Evolutionary conservation across 2,888 invertebrate genomes (phyloP), one percentile per base, ranked within the genome.

Genomic region (Eupithecia centaureata): DNA sequence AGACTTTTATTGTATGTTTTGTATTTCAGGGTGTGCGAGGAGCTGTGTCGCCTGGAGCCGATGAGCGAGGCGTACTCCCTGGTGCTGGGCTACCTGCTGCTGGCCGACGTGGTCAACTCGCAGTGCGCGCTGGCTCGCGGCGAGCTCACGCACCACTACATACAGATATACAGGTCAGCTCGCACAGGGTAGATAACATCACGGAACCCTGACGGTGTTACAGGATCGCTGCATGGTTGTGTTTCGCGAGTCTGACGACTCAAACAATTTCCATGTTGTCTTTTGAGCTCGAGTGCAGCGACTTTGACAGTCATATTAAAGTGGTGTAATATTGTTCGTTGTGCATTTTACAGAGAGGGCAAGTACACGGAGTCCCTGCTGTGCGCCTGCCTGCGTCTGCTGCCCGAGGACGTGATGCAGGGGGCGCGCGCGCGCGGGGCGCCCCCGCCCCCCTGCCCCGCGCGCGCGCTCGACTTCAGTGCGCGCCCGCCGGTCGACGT

Each of bases 101-200:
- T 96, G 58, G 97, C 96, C 95, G 95, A 95, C 77, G 94, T 96
- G 66, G 85, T 96, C 56, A 88, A 96, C 71, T 87, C 94, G 62
- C 94, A 96, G 79, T 95, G 96, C 79, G 91, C 93, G 57, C 93
- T 94, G 69, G 95, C 97, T 15, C 94, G 95, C 28, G 94, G 95
- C 4, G 96, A 97, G 86, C 94, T 97, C 67, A 90, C 95, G 68
- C 96, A 95, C 74, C 95, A 96, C 75, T 97, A 97, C 85, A 95
- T 95, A 8, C 94, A 95, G 76, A 81, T 79, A 78, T 93, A 85
- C 86, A 90, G 88, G 94, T 94, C 25, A 13, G 51, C 13, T 13
- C 4, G n/a, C n/a, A n/a, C n/a, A n/a, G n/a, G n/a, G n/a, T n/a
- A n/a, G n/a, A n/a, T n/a, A n/a, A n/a, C n/a, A n/a, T n/a, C n/a